Evolutionary conservation across 1,140 invertebrate genomes (phyloP).

Genomic region (Lepidotrigona ventralis): DNA sequence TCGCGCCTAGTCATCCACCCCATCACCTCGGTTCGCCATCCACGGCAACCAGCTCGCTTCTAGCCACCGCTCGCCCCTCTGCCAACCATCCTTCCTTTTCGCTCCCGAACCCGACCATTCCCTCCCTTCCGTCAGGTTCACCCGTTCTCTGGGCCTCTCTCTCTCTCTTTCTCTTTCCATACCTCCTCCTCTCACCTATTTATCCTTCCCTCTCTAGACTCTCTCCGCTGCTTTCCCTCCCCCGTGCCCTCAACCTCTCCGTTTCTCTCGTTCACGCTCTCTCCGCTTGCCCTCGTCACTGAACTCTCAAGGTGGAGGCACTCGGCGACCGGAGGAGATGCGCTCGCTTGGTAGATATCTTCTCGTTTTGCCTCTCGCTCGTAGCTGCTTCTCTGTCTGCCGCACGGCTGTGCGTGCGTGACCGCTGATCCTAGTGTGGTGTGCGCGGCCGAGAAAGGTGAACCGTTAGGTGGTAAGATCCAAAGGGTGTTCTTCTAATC

Average conservation of each 20-base stretch:
- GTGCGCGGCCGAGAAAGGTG: not conserved
- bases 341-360: constrained; percentile 43
- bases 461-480: constrained; percentile 48
- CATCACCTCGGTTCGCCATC: constrained; percentile 37
- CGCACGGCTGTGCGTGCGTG: not conserved
- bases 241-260: not conserved
- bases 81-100: constrained; percentile 1
- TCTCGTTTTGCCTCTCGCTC: constrained; percentile 30
- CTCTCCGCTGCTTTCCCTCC: not conserved
- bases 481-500: constrained; percentile 48
- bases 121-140: not conserved
- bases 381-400: constrained; percentile 13
- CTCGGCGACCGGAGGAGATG: constrained; percentile 62
- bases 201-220: not conserved
- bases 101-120: constrained; percentile 24
- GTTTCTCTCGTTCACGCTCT: constrained; percentile 11
- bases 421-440: not conserved
- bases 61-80: constrained; percentile 35
- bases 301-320: constrained; percentile 59
- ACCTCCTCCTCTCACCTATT: constrained; percentile 3
- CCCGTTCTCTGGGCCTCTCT: not conserved
- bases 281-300: constrained; percentile 32
- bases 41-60: constrained; percentile 37
- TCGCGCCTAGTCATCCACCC: constrained; percentile 47
- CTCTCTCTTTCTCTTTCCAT: not conserved